Conservation (phyloP, 2,888 invertebrate species). For the Ecliptopera silaceata region DNA sequence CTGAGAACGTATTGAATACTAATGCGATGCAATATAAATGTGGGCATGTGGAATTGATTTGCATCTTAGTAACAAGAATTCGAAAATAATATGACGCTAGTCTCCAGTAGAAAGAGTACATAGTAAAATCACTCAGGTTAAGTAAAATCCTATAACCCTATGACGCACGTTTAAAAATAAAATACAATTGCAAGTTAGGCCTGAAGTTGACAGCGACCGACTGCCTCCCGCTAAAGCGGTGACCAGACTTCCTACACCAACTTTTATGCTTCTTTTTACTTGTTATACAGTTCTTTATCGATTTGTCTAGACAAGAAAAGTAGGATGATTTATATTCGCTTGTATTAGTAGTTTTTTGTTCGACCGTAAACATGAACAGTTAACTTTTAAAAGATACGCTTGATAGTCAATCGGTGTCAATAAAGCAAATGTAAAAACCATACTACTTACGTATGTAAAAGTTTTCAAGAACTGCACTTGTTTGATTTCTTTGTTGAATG, state of each 20-base stretch:
- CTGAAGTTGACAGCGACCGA: slow-evolving; percentile 70
- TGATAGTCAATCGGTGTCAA: no score
- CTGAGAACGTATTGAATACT: no score
- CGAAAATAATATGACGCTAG: no score
- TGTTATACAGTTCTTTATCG: slow-evolving; percentile 40
- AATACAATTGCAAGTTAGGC: slow-evolving; percentile 57
- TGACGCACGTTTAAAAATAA: slow-evolving; percentile 44
- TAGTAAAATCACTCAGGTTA: neutral
- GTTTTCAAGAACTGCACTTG: slow-evolving; percentile 1
- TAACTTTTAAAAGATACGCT: no score
- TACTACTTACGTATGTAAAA: no score
- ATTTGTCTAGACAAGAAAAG: slow-evolving; percentile 33
- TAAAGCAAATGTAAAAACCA: no score
- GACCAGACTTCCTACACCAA: slow-evolving; percentile 38
- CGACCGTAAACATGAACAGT: neutral
- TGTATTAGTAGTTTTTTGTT: neutral
- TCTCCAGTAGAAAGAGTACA: neutral
- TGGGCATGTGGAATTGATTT: no score
- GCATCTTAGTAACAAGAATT: no score
- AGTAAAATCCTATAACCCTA: slow-evolving; percentile 18
- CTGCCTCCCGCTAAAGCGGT: slow-evolving; percentile 44
- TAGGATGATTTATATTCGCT: slow-evolving; percentile 6
- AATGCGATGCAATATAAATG: no score
- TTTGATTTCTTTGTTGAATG: slow-evolving; percentile 9
- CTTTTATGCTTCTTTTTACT: slow-evolving; percentile 41